Evolutionary conservation across 23 tunicate genomes (phyloP), one percentile per base, ranked within the genome.

Genomic region (Oikopleura albicans): DNA sequence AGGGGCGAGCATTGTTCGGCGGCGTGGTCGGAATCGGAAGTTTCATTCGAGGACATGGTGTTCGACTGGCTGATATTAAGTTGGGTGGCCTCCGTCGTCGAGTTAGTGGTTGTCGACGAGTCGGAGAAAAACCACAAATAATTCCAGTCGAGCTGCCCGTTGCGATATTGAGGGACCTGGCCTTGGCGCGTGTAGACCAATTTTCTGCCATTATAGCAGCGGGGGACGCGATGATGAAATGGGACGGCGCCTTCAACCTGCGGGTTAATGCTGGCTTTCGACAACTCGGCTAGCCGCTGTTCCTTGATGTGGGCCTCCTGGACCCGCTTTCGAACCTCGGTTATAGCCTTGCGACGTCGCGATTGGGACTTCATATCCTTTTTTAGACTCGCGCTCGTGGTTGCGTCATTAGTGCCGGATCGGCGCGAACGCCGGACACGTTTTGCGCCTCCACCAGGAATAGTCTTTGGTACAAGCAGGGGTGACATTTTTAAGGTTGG

Each of bases 101-200:
- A 71, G 4, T 16, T 12, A 2, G 27, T 71, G 4, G 79, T 71
- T 16, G 79, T 71, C 33, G 36, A 16, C 37, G 79, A 71, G 37
- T 71, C 79, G 31, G 36, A 16, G 31, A 71, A 71, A 29, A 71
- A 71, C 79, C 79, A 71, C 79, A 71, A 31, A 29, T 71, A 71
- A 29, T 71, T 71, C 79, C 79, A 71, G 79, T 71, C 79, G 4
- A 71, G 35, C 79, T 71, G 79, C 37, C 79, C 79, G 37, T 71
- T 71, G 4, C 79, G 79, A 29, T 71, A 71, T 29, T 71, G 79
- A 22, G 79, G 79, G 4, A 71, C 37, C 31, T 71, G 79, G 4
- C 79, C 79, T 71, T 71, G 79, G 2, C 4, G 4, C 27, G 37
- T 16, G 37, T 16, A 12, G 37, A 71, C 79, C 34, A 37, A 37